These are phyloP conservation scores for Orycteropus afer DNA, from an alignment of 2,113 vertebrate genomes.

Conservation along the genomic window DNA sequence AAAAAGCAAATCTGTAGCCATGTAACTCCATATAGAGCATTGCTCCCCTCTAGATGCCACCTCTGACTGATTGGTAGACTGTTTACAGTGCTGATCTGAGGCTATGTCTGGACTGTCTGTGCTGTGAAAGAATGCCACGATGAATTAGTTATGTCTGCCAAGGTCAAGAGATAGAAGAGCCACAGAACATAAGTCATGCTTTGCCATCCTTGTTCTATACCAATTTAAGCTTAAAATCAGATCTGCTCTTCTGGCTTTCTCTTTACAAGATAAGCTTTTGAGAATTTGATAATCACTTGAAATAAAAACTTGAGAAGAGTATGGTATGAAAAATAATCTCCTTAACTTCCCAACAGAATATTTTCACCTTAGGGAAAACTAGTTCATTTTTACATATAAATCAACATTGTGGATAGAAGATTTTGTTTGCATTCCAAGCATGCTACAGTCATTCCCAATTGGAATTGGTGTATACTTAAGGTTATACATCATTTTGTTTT, in stretches of 20 bases:
- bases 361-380: conserved; percentile 29
- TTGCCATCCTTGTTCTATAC: not conserved
- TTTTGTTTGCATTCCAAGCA: conserved; percentile 38
- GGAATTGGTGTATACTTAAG: conserved; percentile 12
- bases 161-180: conserved; percentile 8
- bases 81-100: not conserved
- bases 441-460: not conserved
- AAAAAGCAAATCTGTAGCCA: not conserved
- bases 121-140: not conserved
- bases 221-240: conserved; percentile 27
- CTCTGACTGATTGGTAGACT: not conserved
- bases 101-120: not conserved
- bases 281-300: conserved; percentile 22
- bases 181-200: not conserved
- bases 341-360: conserved; percentile 42
- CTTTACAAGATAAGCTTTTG: conserved; percentile 35
- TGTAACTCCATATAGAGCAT: not conserved
- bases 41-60: not conserved
- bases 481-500: conserved; percentile 42
- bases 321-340: conserved; percentile 43
- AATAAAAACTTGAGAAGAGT: conserved; percentile 18
- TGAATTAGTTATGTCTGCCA: not conserved
- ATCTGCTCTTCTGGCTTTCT: not conserved
- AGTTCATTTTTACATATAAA: conserved; percentile 50
- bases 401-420: not conserved